Percentiles rank a stretch among this genome's conserved stretches.
Conservation (phyloP, 2,797 vertebrate species). For the Aselliscus stoliczkanus region DNA sequence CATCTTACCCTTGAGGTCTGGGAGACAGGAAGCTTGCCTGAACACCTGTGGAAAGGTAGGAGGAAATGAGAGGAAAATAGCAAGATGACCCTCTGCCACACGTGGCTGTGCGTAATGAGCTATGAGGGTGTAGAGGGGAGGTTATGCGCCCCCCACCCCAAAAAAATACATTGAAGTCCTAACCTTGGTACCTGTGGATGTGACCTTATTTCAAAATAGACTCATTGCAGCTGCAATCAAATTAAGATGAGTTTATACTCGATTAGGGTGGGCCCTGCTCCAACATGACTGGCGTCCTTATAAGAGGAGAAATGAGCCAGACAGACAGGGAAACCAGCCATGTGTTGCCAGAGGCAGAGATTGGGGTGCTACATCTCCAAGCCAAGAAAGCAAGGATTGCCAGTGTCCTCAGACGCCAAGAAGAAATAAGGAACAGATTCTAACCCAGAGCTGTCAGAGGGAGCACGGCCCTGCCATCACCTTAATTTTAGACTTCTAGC, state of each 20-base stretch:
- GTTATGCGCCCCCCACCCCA: too few species aligned
- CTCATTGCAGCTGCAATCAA: background rate
- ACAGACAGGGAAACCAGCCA: background rate
- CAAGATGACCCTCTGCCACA: background rate
- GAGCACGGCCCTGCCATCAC: background rate
- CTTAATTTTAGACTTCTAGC: background rate
- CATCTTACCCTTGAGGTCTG: background rate
- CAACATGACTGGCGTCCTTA: background rate
- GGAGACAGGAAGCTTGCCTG: background rate
- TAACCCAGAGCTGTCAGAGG: background rate
- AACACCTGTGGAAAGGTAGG: background rate
- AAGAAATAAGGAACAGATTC: background rate
- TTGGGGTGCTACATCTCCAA: fast-evolving
- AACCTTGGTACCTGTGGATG: background rate
- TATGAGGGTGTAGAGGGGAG: background rate
- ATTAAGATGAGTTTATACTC: background rate
- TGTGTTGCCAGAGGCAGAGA: background rate
- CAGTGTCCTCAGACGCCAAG: background rate
- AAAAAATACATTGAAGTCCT: background rate
- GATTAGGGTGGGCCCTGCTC: background rate
- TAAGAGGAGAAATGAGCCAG: background rate
- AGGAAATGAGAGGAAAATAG: background rate
- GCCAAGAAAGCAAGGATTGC: background rate
- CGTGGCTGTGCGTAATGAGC: fast-evolving
- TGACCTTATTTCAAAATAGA: background rate